These are phyloP conservation scores for Lepidocyrtinus sp. DNA, from an alignment of 2,888 invertebrate genomes.

Conservation along the genomic window DNA sequence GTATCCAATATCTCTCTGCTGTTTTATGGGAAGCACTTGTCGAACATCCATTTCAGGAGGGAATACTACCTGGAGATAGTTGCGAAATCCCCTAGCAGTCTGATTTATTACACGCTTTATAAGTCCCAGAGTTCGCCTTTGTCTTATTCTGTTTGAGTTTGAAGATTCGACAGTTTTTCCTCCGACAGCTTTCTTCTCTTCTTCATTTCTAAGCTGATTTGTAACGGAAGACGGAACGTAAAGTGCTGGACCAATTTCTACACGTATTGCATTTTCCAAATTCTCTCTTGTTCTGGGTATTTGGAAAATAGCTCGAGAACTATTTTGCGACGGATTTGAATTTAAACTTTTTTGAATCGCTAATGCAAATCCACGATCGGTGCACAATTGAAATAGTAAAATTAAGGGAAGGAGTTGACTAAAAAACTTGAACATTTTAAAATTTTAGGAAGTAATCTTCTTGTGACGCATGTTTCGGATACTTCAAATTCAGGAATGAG, in stretches of 20 bases:
- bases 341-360: background rate
- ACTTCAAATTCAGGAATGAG: background rate
- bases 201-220: background rate
- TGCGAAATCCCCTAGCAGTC: background rate
- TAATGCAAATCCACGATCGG: background rate
- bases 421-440: background rate
- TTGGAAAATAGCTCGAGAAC: background rate
- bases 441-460: background rate
- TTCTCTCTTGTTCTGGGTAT: background rate
- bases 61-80: background rate
- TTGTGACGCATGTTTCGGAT: background rate
- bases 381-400: too few relatives aligned
- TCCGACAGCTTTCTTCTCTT: background rate
- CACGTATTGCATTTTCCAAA: background rate
- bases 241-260: background rate
- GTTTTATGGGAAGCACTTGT: background rate
- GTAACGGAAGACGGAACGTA: background rate
- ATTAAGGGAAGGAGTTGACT: background rate
- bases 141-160: background rate
- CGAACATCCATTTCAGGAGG: background rate
- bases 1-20: background rate
- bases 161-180: background rate
- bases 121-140: background rate
- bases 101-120: background rate
- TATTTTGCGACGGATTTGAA: background rate